Evolutionary conservation across 2,797 vertebrate genomes (phyloP), one percentile per base, ranked within the genome.

Genomic region (Anabacerthia variegaticeps): DNA sequence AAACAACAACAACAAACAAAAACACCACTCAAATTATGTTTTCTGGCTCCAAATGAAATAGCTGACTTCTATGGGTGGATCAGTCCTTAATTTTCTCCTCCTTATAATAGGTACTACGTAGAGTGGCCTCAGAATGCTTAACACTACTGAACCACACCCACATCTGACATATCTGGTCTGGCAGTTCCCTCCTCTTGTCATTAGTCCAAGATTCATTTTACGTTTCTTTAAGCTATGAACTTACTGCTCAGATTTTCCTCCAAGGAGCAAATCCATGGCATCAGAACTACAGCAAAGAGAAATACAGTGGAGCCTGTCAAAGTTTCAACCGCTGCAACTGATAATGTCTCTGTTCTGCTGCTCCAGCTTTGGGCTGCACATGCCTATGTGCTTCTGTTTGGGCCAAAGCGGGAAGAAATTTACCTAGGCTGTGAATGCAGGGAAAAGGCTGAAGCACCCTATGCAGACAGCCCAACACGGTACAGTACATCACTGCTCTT

Each of bases 171-270:
- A 87, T 41, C 68, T 85, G 52, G 43, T 68, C 86, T 74, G 75
- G 72, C 78, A 94, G 78, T 55, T 93, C 52, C 44, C 87, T 89
- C 55, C 69, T 59, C 71, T 81, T 86, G 74, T 88, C 92, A 73
- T 61, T 46, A 84, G 46, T 51, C 46, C 85, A 92, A 91, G 67
- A 89, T 52, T 85, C 49, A 63, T 83, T 85, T 85, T 61, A 65
- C 32, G 36, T 68, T 76, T 89, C 89, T 92, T 75, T 84, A 79
- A 97, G 58, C 41, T 84, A 75, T 37, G 43, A 89, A 72, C 2
- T 85, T 51, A 73, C 23, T 75, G 69, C 41, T 91, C 65, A 55
- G 58, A 73, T 69, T 93, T 71, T 59, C 67, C 34, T 68, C 46
- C 82, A 68, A 72, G 48, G 6, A 69, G 43, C 37, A 85, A 89